phyloP scores from a whole-genome alignment of 2,888 invertebrate species.

The Plebejus argus region DNA sequence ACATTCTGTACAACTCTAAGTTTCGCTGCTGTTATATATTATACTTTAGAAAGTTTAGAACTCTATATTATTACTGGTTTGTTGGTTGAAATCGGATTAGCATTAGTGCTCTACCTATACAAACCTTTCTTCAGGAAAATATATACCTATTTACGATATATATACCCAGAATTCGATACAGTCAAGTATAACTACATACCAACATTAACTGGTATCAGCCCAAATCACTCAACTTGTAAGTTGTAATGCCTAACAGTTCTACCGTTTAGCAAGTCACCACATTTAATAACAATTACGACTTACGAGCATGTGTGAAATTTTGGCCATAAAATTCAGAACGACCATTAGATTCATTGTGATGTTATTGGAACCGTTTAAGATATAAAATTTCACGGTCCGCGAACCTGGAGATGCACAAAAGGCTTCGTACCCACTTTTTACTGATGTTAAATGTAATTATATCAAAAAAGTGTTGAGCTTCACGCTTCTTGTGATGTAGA shows the following conservation, averaged over 20 bases:
- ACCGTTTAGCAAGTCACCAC: slow-evolving; percentile 18
- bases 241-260: slow-evolving; percentile 23
- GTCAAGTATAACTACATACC: background rate
- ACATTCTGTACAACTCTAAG: too few species aligned
- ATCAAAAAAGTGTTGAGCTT: slow-evolving; percentile 26
- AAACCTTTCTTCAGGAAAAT: too few species aligned
- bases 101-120: too few species aligned
- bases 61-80: too few species aligned
- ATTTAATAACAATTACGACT: slow-evolving; percentile 12
- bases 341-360: slow-evolving; percentile 45
- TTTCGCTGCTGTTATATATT: too few species aligned
- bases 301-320: slow-evolving; percentile 1
- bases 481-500: slow-evolving; percentile 13
- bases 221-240: slow-evolving; percentile 26
- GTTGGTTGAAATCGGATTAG: too few species aligned
- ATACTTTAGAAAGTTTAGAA: too few species aligned
- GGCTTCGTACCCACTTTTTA: slow-evolving; percentile 15
- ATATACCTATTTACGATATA: too few species aligned
- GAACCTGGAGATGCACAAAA: slow-evolving; percentile 56
- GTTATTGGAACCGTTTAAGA: slow-evolving; percentile 61
- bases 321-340: slow-evolving; percentile 9
- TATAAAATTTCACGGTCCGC: slow-evolving; percentile 70
- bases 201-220: background rate
- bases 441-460: slow-evolving; percentile 27
- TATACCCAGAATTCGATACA: too few species aligned